Conservation (phyloP, 1,140 invertebrate genomes). For the Diorhabda sublineata region DNA sequence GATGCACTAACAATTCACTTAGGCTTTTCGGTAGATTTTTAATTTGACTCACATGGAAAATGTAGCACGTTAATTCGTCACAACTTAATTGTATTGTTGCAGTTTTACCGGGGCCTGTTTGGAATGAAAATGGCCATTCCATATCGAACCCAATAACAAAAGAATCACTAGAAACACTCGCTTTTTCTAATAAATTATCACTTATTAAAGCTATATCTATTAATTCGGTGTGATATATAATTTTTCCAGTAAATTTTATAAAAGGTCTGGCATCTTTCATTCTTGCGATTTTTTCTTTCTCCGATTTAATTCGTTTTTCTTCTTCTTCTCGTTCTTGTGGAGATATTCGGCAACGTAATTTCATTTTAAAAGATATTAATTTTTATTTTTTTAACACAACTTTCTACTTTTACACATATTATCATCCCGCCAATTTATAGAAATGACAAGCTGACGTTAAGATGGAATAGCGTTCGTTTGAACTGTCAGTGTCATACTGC, state of each 20-base stretch:
- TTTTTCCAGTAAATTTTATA: slow-evolving; percentile 14
- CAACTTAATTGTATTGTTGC: slow-evolving; percentile 57
- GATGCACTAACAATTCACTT: slow-evolving; percentile 52
- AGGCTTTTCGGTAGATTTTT: slow-evolving; percentile 56
- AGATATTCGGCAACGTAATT: neutral
- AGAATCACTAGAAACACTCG: slow-evolving; percentile 21
- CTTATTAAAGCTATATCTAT: slow-evolving; percentile 51
- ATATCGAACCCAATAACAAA: slow-evolving; percentile 48
- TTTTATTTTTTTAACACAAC: neutral
- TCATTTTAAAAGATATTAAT: neutral
- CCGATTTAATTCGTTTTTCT: neutral
- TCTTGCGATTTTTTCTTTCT: neutral
- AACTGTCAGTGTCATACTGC: too few relatives aligned
- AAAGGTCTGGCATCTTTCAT: neutral
- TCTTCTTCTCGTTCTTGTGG: neutral
- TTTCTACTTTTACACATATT: neutral
- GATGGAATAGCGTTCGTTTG: too few relatives aligned
- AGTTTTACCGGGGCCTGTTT: slow-evolving; percentile 45
- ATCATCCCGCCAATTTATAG: too few relatives aligned
- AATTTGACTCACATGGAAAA: slow-evolving; percentile 55
- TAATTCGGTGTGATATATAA: slow-evolving; percentile 12
- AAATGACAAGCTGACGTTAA: too few relatives aligned
- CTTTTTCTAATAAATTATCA: slow-evolving; percentile 49
- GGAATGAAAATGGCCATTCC: slow-evolving; percentile 19
- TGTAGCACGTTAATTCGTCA: slow-evolving; percentile 49